Base-by-base conservation (phyloP, 2,113 vertebrate species). In the Orcinus orca region DNA sequence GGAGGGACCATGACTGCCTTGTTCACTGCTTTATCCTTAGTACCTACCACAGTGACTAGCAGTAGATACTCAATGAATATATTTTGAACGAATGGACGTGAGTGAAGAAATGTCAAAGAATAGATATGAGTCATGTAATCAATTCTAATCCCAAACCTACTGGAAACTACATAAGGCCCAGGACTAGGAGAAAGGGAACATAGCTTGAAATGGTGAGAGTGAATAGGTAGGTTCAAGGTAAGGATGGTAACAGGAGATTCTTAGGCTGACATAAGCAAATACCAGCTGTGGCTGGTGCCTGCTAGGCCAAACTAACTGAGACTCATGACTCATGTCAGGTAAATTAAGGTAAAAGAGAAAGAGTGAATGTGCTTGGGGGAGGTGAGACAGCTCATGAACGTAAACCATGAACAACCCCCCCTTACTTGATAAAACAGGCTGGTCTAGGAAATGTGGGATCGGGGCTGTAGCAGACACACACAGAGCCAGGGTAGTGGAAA, bases 301-400 rank as follows among this genome's bases (percentile, higher is more conserved):
- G 33, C 62, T 93, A 58, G 65, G 70, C 26, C 80, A 70, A 87
- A 94, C 17, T 31, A 58, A 84, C 3, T 50, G 41, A 47, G 41
- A 93, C 25, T 94, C 33, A 71, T 21, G 41, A 95, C 25, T 94
- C 33, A 71, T 21, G 73, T 74, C 41, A 94, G 58, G 92, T 58
- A 95, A 90, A 97, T 90, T 83, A 95, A 67, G 44, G 73, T 91
- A 85, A 90, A 88, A 95, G 65, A 83, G 38, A 87, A 89, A 74
- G 47, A 93, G 70, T 87, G 70, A 53, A 63, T 93, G n/a, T 76
- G 44, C 33, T 95, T 91, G 20, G 26, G 21, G 65, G 33, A 25
- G 77, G 26, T 76, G 25, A 93, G 20, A 67, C 25, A 82, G 44
- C 85, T 93, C 21, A 93, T 33, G 41, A 97, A 53, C 44, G 60